These are phyloP conservation scores for Lucilia cuprina DNA, from an alignment of 1,140 invertebrate species.

Conservation along the genomic window DNA sequence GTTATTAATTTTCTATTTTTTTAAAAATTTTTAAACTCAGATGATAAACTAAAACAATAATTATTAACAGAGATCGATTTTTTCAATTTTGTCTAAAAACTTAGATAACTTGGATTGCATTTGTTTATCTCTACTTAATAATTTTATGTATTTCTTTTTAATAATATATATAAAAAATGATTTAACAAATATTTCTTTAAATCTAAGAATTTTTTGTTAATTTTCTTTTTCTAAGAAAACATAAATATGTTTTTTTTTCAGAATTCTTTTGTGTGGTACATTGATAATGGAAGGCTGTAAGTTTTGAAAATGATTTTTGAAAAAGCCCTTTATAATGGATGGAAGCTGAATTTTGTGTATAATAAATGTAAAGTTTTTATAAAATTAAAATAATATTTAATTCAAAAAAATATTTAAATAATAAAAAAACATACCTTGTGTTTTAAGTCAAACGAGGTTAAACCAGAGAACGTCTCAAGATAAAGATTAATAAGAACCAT, in stretches of 20 bases:
- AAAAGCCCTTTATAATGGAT: conserved; percentile 13
- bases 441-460: too few relatives aligned
- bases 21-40: too few relatives aligned
- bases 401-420: neutral
- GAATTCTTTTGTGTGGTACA: neutral
- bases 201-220: neutral
- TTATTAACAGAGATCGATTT: neutral
- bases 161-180: neutral
- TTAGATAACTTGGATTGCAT: neutral
- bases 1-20: neutral
- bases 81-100: neutral
- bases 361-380: neutral
- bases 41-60: neutral
- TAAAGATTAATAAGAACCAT: too few relatives aligned
- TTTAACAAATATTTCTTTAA: too few relatives aligned
- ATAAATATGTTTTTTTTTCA: neutral
- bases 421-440: neutral
- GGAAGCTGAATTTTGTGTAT: conserved; percentile 4
- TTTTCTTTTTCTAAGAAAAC: neutral
- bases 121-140: neutral
- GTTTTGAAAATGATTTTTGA: neutral
- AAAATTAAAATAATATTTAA: neutral
- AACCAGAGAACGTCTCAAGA: too few relatives aligned
- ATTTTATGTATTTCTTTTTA: neutral
- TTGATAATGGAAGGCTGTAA: neutral